Percentiles rank a stretch among this genome's conserved stretches.
Evolutionary conservation across 2,797 vertebrate genomes (phyloP).

Genomic region (Dendrocincla tyrannina): DNA sequence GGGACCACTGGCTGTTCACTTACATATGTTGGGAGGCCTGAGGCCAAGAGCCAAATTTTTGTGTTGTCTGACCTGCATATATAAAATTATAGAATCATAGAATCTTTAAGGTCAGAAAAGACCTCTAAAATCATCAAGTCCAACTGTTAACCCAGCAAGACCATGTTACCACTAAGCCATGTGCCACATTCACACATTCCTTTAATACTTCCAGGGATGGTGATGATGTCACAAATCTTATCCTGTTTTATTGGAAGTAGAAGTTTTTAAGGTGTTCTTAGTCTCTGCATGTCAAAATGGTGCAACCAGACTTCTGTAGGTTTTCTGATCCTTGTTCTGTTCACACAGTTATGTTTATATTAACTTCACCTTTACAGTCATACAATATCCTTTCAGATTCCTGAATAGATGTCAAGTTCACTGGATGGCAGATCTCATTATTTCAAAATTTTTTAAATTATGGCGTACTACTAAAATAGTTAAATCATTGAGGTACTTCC

Average conservation of each 20-base stretch:
- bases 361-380: background rate
- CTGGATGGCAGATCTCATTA: background rate
- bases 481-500: background rate
- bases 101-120: background rate
- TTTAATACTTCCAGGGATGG: background rate
- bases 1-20: background rate
- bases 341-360: background rate
- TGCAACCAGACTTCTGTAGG: background rate
- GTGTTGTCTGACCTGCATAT: background rate
- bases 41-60: background rate
- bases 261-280: background rate
- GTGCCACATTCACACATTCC: background rate
- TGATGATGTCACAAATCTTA: background rate
- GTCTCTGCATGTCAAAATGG: background rate
- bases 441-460: background rate
- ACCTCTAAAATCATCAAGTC: background rate
- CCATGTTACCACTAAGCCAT: background rate
- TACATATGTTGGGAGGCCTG: background rate
- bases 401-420: background rate
- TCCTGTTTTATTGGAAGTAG: background rate
- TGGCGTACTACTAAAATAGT: background rate
- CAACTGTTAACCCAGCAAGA: background rate
- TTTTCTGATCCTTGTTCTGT: background rate
- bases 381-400: background rate
- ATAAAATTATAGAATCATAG: background rate